Base-by-base conservation (phyloP, 1,140 invertebrate genomes). In the Fopius arisanus region DNA sequence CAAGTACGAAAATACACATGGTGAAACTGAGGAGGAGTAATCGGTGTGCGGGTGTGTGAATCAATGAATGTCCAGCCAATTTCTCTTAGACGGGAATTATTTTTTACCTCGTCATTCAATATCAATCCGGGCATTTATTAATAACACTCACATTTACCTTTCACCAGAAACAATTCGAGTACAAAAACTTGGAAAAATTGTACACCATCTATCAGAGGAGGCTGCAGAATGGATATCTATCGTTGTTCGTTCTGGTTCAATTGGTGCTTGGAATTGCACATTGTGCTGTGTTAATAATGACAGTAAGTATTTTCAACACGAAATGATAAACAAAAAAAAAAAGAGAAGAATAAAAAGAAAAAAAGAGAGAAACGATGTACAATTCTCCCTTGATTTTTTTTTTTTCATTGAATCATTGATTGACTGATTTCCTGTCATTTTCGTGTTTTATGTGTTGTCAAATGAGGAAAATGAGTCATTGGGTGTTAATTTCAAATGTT, bases 191-290 rank as follows among this genome's bases (percentile, higher is more conserved):
- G 72, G 93, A 94, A 82, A 90, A 90, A 51, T 86, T 95, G 9
- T 96, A 94, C 81, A 88, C 90, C 73, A 89, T 91, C 67, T 96
- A 96, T 81, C 93, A 93, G 73, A 91, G 92, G 67, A 91, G 93
- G 77, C 85, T 96, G 69, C 92, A 94, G 78, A 91, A 94, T 83
- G 92, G 92, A 66, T 93, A 95, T 77, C 90, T 95, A 31, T 92
- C 93, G 63, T 90, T 94, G 48, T 95, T 93, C 81, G 89, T 95
- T 37, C 87, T 94, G 2, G 84, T 95, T 26, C 91, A 94, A 79
- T 82, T 92, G 73, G 76, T 91, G 19, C 90, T 94, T 37, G 91
- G 91, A 65, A 81, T 90, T 5, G 86, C 88, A 0, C 92, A 94
- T 79, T 90, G 92, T 33, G 75, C 90, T 29, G 74, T 92, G 43